Evolutionary conservation across 2,113 vertebrate species (phyloP).

Genomic region (Hiodon alosoides): DNA sequence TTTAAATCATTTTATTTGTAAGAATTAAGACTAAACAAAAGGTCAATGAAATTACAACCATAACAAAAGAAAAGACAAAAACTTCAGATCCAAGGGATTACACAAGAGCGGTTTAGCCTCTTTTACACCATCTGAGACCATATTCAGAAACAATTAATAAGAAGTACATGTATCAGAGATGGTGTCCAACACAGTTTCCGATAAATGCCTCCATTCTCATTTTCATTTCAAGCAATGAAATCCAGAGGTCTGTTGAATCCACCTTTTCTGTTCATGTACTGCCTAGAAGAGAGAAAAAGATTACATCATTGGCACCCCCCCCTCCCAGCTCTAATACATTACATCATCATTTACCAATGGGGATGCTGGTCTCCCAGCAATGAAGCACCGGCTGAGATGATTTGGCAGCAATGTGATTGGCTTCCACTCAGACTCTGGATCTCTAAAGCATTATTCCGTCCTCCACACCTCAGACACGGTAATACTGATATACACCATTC

Average conservation of each 20-base stretch:
- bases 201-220: background rate
- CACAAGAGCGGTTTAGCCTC: too few species aligned
- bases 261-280: constrained; percentile 98
- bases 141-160: too few species aligned
- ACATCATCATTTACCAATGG: constrained; percentile 68
- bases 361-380: constrained; percentile 48
- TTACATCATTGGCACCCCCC: constrained; percentile 40
- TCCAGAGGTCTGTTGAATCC: constrained; percentile 98
- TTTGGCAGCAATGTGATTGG: constrained; percentile 49
- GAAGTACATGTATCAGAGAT: too few species aligned
- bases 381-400: constrained; percentile 63
- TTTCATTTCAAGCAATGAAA: constrained; percentile 81
- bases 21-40: too few species aligned
- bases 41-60: too few species aligned
- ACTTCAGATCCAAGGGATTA: too few species aligned
- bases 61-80: too few species aligned
- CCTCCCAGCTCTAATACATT: constrained; percentile 53
- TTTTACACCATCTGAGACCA: too few species aligned
- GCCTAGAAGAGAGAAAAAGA: constrained; percentile 65
- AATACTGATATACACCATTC: background rate
- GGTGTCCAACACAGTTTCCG: too few species aligned
- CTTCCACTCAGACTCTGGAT: background rate
- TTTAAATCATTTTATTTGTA: too few species aligned
- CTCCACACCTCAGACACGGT: background rate
- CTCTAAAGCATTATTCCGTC: constrained; percentile 11